phyloP scores from a whole-genome alignment of 2,113 vertebrate genomes.

The Zootoca vivipara region DNA sequence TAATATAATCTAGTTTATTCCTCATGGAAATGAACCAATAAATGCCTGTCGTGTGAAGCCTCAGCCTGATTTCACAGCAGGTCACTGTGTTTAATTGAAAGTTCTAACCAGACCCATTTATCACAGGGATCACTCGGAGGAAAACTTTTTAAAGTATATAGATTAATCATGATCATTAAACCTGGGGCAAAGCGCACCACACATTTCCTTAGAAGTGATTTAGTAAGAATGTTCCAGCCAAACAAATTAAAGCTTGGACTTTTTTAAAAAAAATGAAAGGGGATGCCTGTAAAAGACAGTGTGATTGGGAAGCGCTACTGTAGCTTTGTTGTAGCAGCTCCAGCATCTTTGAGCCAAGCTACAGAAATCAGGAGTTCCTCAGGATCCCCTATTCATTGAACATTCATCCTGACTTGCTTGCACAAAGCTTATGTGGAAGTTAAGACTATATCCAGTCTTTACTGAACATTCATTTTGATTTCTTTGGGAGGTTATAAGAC shows the following conservation, averaged over 20 bases:
- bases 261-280: background rate
- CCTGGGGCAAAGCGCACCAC: background rate
- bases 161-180: conserved; percentile 39
- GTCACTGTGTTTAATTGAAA: conserved; percentile 30
- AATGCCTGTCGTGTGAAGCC: conserved; percentile 1
- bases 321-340: background rate
- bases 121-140: conserved; percentile 23
- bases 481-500: too few relatives aligned
- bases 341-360: background rate
- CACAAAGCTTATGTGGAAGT: too few relatives aligned
- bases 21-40: conserved; percentile 29
- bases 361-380: too few relatives aligned
- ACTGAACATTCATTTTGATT: too few relatives aligned
- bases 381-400: background rate
- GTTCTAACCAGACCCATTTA: conserved; percentile 27
- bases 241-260: background rate
- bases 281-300: background rate
- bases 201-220: conserved; percentile 24
- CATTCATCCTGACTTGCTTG: background rate
- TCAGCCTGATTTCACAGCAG: conserved; percentile 23
- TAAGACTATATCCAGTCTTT: too few relatives aligned
- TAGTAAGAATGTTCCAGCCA: conserved; percentile 5
- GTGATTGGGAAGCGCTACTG: background rate
- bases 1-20: conserved; percentile 29
- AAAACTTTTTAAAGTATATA: conserved; percentile 27